Base-by-base conservation (phyloP, 2,113 vertebrate genomes). In the Phocoena sinus region DNA sequence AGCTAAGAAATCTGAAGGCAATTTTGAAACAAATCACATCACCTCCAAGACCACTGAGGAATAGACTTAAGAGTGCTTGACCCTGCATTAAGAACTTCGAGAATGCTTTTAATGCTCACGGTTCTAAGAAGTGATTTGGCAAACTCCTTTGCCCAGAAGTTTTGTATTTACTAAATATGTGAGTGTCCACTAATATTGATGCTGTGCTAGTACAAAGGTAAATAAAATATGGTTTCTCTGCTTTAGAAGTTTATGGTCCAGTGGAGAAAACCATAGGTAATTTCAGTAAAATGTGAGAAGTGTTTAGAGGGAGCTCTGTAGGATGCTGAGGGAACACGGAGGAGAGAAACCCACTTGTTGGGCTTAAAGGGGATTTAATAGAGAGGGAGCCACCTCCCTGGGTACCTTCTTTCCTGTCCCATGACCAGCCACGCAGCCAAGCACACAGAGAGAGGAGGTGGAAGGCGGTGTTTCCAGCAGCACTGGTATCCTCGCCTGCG, bases 21-120 rank as follows among this genome's bases (percentile, higher is more conserved):
- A 58, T 74, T 97, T 97, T 67, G 93, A 97, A 98, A 93, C 79
- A 96, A 98, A 96, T 91, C 97, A 93, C 86, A 96, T 71, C 70
- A 86, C 56, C 86, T 77, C 91, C 25, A 73, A 88, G 80, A 95
- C 88, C 95, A 79, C 65, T 8, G 26, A 97, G 68, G 31, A 83
- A 81, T 38, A 87, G 70, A 83, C 33, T 71, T 56, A 56, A 56
- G 18, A 50, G 68, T 31, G 60, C 50, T 36, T 4, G 20, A 89
- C 91, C 33, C 47, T 91, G 81, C 92, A 68, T 93, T 92, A 92
- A 82, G 84, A 83, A 88, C 23, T 33, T 18, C 14, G 18, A 85
- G 63, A 88, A 70, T 73, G 62, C 63, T 94, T 87, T 97, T 94
- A 85, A 96, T 58, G 47, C 28, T 91, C 36, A 17, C 1, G 1